Evolutionary conservation across 2,888 invertebrate genomes (phyloP).

Genomic region (Exephanes ischioxanthus): DNA sequence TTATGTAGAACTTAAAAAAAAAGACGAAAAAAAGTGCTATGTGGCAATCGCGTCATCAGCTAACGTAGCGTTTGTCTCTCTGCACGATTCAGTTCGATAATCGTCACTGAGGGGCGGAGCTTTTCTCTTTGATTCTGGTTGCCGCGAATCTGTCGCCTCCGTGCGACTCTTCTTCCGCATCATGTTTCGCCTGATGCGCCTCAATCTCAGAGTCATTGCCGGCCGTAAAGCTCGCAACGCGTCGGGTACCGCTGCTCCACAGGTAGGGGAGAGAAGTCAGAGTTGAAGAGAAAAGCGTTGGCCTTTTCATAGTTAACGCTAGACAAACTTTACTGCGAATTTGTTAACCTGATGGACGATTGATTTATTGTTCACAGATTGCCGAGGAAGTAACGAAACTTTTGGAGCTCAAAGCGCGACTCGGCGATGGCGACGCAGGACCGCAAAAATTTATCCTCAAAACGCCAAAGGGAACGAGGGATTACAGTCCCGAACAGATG

Average conservation of each 20-base stretch:
- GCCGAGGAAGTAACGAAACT: slow-evolving; percentile 94
- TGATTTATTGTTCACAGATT: slow-evolving; percentile 88
- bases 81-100: slow-evolving; percentile 80
- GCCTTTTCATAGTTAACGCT: slow-evolving; percentile 39
- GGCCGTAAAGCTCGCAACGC: slow-evolving; percentile 77
- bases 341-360: neutral
- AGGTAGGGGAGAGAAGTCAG: slow-evolving; percentile 78
- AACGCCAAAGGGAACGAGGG: slow-evolving; percentile 97
- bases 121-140: slow-evolving; percentile 83
- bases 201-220: slow-evolving; percentile 75
- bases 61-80: slow-evolving; percentile 78
- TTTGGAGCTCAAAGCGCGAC: slow-evolving; percentile 91
- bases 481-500: slow-evolving; percentile 98
- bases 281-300: slow-evolving; percentile 64
- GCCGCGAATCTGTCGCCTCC: slow-evolving; percentile 67
- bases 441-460: slow-evolving; percentile 94
- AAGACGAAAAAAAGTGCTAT: slow-evolving; percentile 38
- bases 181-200: slow-evolving; percentile 80
- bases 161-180: slow-evolving; percentile 51
- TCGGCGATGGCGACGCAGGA: slow-evolving; percentile 87
- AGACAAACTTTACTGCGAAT: slow-evolving; percentile 73
- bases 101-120: slow-evolving; percentile 79
- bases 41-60: slow-evolving; percentile 73
- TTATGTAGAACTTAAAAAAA: neutral
- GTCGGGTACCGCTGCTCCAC: slow-evolving; percentile 75